Evolutionary conservation across 2,888 invertebrate genomes (phyloP), one percentile per base, ranked within the genome.

Genomic region (Baccha elongata): DNA sequence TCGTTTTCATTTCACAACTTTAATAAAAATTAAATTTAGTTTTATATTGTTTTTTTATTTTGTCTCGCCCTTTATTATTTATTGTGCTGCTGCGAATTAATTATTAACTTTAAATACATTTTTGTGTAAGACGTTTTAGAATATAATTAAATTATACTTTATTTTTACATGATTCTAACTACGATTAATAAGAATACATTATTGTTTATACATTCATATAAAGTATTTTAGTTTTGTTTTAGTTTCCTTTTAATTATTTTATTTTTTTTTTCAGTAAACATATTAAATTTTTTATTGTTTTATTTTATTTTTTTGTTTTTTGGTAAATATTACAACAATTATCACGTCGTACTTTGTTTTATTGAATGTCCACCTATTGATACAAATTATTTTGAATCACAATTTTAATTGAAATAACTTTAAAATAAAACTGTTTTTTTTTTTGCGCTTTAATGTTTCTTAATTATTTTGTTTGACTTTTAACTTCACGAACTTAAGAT

Each of bases 301-400:
- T n/a, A 19, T 40, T 68, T 11, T 67, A 10, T 21, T 53, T 21
- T 37, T 13, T 58, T 52, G 21, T 35, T 13, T 29, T 29, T 52
- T 78, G 68, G 68, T 78, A 78, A 68, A 83, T 83, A 64, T 78
- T 78, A 84, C 84, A 84, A 79, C 79, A 84, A 79, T 74, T 84
- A 79, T 84, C 84, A 79, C 84, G 79, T 60, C 68, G 46, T 60
- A 72, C 21, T 69, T 72, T 68, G n/a, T 67, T 72, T 72, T 78
- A 62, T 73, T 72, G 53, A 71, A 52, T 72, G 53, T 72, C 72
- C 35, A 48, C 52, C 71, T 48, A 52, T 80, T 52, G 32, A 46
- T 69, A 15, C 29, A 62, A 65, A 65, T 58, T 48, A 40, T 48
- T 62, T 42, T 37, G 23, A 15, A n/a, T 21, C 10, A 15, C 2